Conservation (phyloP, 2,888 invertebrate genomes). For the Tachina grossa region DNA sequence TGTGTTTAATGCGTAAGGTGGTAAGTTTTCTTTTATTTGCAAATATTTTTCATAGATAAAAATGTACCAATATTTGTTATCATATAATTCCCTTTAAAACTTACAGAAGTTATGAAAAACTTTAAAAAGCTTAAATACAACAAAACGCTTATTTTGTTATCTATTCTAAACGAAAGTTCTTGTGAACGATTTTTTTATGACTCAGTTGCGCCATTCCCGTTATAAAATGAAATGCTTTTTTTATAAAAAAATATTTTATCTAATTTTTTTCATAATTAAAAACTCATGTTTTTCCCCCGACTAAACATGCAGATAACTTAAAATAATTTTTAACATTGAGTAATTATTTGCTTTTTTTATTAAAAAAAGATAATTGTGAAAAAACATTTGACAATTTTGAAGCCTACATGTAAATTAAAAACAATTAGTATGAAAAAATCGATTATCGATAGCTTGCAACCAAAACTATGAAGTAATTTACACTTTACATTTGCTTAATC, state of each 20-base stretch:
- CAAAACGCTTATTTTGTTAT: no score
- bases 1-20: no score
- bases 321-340: slow-evolving; percentile 3
- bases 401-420: slow-evolving; percentile 31
- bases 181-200: no score
- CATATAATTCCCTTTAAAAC: no score
- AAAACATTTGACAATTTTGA: background rate
- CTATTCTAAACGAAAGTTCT: no score
- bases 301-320: background rate
- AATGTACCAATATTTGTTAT: no score
- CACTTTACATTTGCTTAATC: slow-evolving; percentile 20
- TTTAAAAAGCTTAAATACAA: no score
- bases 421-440: slow-evolving; percentile 33
- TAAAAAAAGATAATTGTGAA: background rate
- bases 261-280: background rate
- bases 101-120: no score
- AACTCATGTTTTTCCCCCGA: background rate
- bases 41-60: no score
- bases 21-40: no score
- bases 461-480: slow-evolving; percentile 39
- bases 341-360: background rate
- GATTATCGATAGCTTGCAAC: slow-evolving; percentile 39
- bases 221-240: background rate
- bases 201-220: no score
- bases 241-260: background rate